Percentiles rank a stretch among this genome's conserved stretches.
Conservation (phyloP, 2,113 vertebrate species). For the Aegithalos caudatus region DNA sequence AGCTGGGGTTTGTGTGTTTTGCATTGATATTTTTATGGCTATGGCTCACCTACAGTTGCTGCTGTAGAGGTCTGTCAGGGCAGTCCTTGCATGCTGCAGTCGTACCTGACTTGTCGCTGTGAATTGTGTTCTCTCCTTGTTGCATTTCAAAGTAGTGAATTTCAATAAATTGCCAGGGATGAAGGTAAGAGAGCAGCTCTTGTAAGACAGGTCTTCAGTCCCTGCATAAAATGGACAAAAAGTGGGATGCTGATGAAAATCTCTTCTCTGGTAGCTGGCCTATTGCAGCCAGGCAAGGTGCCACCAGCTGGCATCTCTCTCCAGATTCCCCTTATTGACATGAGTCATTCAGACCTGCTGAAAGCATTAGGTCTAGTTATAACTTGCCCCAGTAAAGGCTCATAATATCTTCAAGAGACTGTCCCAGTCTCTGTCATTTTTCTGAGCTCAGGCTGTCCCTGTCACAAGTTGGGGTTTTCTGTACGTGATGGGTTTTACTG, state of each 20-base stretch:
- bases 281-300: not conserved
- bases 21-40: not conserved
- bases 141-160: not conserved
- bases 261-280: accelerated
- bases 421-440: not conserved
- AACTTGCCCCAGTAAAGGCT: not conserved
- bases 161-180: not conserved
- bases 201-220: not conserved
- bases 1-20: not conserved
- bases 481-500: not conserved
- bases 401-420: not conserved
- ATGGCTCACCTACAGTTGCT: not conserved
- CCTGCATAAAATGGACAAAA: not conserved
- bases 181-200: not conserved
- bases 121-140: not conserved
- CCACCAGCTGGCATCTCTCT: not conserved
- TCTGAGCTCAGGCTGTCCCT: not conserved
- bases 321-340: not conserved
- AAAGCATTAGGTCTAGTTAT: not conserved
- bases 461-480: not conserved
- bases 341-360: not conserved
- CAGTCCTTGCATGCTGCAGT: not conserved
- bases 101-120: not conserved
- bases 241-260: not conserved
- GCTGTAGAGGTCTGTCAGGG: not conserved